phyloP scores from a whole-genome alignment of 2,113 vertebrate genomes.

The Tenrec ecaudatus region DNA sequence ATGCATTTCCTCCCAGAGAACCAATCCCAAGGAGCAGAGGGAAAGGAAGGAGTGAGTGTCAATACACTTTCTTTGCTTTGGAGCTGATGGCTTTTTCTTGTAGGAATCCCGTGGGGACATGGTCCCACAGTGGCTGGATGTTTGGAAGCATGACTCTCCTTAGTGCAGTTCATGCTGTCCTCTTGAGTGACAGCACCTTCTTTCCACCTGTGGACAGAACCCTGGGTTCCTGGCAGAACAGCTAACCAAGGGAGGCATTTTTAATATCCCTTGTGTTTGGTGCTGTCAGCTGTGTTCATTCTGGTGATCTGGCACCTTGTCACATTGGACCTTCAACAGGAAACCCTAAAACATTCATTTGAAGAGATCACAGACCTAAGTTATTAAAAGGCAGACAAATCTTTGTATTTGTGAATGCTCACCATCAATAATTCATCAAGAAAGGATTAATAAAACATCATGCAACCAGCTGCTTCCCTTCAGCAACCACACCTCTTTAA shows the following conservation, averaged over 20 bases:
- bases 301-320: conserved; percentile 31
- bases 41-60: neutral
- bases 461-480: conserved; percentile 84
- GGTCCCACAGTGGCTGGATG: neutral
- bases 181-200: neutral
- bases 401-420: conserved; percentile 71
- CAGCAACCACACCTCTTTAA: conserved; percentile 83
- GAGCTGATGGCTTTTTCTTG: neutral
- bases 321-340: neutral
- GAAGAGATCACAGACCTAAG: conserved; percentile 60
- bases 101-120: neutral
- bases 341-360: conserved; percentile 57
- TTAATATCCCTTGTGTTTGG: conserved; percentile 9
- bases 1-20: neutral
- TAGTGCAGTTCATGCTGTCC: neutral
- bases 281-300: conserved; percentile 17
- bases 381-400: conserved; percentile 64
- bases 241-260: neutral
- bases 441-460: conserved; percentile 86
- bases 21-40: neutral
- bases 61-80: neutral
- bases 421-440: conserved; percentile 84
- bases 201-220: neutral
- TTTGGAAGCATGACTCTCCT: neutral
- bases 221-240: neutral